A percentile compares a stretch with the other conserved stretches of the same genome.
phyloP scores from a whole-genome alignment of 2,797 vertebrate species.

The Neopelma chrysocephalum region DNA sequence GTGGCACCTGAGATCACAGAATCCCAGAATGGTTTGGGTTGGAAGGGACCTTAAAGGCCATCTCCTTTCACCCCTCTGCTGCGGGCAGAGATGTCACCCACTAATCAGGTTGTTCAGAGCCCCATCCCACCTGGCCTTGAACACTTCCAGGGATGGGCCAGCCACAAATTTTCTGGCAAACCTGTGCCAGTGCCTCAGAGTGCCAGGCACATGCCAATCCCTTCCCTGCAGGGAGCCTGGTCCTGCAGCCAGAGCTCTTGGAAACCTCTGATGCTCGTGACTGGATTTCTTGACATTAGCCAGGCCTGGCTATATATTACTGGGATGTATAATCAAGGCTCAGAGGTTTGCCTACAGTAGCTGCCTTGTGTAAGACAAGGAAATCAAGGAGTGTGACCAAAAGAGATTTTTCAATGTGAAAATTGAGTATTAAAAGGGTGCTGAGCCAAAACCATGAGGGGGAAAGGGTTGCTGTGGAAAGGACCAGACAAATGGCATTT shows the following conservation, averaged over 20 bases:
- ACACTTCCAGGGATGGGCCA: neutral
- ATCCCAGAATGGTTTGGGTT: neutral
- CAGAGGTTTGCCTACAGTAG: slow-evolving; percentile 48
- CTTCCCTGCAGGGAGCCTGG: neutral
- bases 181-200: neutral
- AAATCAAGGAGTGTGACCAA: slow-evolving; percentile 18
- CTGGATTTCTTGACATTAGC: slow-evolving; percentile 46
- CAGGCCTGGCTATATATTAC: slow-evolving; percentile 42
- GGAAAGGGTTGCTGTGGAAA: neutral
- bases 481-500: neutral
- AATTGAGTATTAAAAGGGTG: slow-evolving; percentile 13
- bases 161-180: neutral
- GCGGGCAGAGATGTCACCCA: neutral
- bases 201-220: rapidly evolving
- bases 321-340: slow-evolving; percentile 42
- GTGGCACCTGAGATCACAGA: neutral
- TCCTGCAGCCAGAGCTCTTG: neutral
- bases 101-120: neutral
- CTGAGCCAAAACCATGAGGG: neutral
- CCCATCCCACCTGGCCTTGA: neutral
- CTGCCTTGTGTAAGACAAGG: slow-evolving; percentile 36
- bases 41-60: neutral
- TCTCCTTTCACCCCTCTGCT: neutral
- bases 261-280: neutral
- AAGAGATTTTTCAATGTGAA: slow-evolving; percentile 45